Percentiles rank a stretch among this genome's conserved stretches.
phyloP scores from a whole-genome alignment of 2,113 vertebrate species.

The Probosciger aterrimus region DNA sequence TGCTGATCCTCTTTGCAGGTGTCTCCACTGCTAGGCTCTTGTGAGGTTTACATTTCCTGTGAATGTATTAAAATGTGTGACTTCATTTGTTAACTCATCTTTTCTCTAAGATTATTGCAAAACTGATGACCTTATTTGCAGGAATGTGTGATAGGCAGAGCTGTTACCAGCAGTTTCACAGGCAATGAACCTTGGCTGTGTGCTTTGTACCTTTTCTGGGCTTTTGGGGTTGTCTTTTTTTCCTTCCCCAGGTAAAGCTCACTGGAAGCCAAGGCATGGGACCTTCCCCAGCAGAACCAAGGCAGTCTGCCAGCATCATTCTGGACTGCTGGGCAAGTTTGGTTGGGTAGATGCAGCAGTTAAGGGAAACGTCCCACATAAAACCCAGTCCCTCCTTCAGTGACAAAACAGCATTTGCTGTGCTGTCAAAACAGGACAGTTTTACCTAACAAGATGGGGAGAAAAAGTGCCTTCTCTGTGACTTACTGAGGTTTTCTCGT shows the following conservation, averaged over 20 bases:
- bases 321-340: fast-evolving
- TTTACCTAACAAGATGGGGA: not conserved
- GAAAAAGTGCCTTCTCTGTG: not conserved
- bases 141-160: fast-evolving
- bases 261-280: fast-evolving
- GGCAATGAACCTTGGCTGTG: not conserved
- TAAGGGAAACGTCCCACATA: not conserved
- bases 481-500: not conserved
- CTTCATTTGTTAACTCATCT: not conserved
- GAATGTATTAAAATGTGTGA: not conserved
- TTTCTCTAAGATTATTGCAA: not conserved
- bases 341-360: not conserved
- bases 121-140: not conserved
- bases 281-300: not conserved
- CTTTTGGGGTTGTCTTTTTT: fast-evolving
- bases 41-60: fast-evolving
- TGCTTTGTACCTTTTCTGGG: not conserved
- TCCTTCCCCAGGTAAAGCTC: not conserved
- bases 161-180: not conserved
- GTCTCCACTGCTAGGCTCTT: not conserved
- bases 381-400: not conserved
- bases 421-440: not conserved
- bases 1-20: not conserved
- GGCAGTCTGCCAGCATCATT: not conserved
- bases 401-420: not conserved